A percentile compares a stretch with the other conserved stretches of the same genome.
Evolutionary conservation across 2,113 vertebrate genomes (phyloP).

Genomic region (Sinocyclocheilus anshuiensis): DNA sequence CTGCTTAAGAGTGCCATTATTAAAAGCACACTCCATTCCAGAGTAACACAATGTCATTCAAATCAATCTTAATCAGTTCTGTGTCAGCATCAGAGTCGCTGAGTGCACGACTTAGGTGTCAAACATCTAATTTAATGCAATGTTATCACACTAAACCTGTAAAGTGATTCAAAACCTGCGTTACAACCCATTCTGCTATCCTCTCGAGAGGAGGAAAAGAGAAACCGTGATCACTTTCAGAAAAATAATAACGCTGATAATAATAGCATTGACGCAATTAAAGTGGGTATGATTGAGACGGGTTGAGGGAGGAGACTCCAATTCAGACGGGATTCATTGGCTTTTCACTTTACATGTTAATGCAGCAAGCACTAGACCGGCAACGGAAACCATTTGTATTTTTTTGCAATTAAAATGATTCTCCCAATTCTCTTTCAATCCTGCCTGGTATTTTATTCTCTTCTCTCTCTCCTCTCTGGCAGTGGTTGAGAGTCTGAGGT

Average conservation of each 20-base stretch:
- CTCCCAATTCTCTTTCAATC: conserved; percentile 11
- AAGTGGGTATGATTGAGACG: conserved; percentile 24
- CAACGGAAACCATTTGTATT: conserved; percentile 50
- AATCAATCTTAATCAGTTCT: conserved; percentile 39
- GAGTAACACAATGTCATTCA: conserved; percentile 13
- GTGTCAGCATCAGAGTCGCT: neutral
- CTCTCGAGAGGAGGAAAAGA: conserved; percentile 4
- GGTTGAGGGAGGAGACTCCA: conserved; percentile 24
- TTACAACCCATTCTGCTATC: conserved; percentile 11
- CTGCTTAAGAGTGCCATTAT: conserved; percentile 3
- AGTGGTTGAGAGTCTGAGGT: neutral
- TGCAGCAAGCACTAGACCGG: conserved; percentile 54
- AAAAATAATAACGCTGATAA: conserved; percentile 39
- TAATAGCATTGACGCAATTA: conserved; percentile 33
- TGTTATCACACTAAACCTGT: conserved; percentile 10
- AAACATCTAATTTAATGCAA: conserved; percentile 33
- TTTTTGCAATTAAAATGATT: conserved; percentile 60
- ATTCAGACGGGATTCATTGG: conserved; percentile 18
- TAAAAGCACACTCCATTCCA: conserved; percentile 2
- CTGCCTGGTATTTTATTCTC: neutral
- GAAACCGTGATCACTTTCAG: neutral
- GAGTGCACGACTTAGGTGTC: conserved; percentile 11
- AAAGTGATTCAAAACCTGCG: conserved; percentile 26
- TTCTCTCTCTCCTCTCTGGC: neutral
- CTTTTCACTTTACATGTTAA: conserved; percentile 48